Base-by-base conservation (phyloP, 2,113 vertebrate species). In the Proteles cristata region DNA sequence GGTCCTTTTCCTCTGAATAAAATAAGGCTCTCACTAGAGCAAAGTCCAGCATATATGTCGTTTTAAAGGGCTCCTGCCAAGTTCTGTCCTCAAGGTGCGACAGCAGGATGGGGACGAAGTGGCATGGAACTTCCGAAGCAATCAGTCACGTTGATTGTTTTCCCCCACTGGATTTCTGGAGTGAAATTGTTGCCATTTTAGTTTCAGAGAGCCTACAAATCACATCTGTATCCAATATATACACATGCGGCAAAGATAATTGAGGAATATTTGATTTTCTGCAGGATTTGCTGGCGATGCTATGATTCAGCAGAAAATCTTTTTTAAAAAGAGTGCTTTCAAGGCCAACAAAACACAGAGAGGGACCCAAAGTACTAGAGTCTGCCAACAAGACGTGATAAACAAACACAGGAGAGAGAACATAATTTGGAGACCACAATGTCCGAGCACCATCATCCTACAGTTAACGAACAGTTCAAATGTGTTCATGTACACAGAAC, bases 1-100 rank as follows among this genome's bases (percentile, higher is more conserved):
- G 43, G 55, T 14, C 69, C 25, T 39, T 81, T 86, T 12, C 74
- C 43, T 76, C 11, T 1, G 53, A 68, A 88, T 43, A 76, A 88
- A 76, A 61, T 17, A 28, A 84, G 19, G 26, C 45, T 94, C 68
- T 17, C 69, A 35, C 12, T 0, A 89, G 65, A 92, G 94, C 25
- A 8, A 33, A 61, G 17, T 12, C 33, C 16, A 19, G 55, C 45
- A 68, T 25, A 17, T 11, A 23, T 5, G 48, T 5, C 15, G 35
- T 5, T 45, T 87, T 61, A 79, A 89, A 84, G 33, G 16, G 12
- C 45, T 1, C 12, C 8, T 25, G 6, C 35, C 25, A 4, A n/a
- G 35, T 26, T 33, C 1, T 0, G 39, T 50, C 45, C 39, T 88
- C 53, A 5, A 0, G 1, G 15, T 0, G 0, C 33, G 45, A 88